Evolutionary conservation across 2,888 invertebrate genomes (phyloP).

Genomic region (Panopea generosa): DNA sequence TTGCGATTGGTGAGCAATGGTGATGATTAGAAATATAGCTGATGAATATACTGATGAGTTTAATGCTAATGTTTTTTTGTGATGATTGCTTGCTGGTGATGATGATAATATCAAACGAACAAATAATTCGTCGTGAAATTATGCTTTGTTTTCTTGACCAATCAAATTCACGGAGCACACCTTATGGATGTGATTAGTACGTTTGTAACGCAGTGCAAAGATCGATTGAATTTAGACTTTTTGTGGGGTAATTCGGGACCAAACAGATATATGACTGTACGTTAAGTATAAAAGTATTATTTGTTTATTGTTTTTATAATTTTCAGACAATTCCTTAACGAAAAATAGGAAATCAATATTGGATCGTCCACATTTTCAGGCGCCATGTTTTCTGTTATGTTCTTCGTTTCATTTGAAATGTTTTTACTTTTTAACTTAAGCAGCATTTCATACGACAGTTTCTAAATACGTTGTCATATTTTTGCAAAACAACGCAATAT

Average conservation of each 20-base stretch:
- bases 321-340: not conserved
- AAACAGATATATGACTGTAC: slow-evolving; percentile 59
- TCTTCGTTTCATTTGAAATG: not conserved
- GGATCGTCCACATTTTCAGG: too few relatives aligned
- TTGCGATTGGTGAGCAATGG: too few relatives aligned
- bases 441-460: not conserved
- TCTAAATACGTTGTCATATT: too few relatives aligned
- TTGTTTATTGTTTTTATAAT: not conserved
- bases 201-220: slow-evolving; percentile 77
- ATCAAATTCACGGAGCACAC: slow-evolving; percentile 46
- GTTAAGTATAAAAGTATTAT: not conserved
- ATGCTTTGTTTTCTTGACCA: slow-evolving; percentile 16
- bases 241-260: slow-evolving; percentile 70
- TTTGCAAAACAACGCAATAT: too few relatives aligned
- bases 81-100: too few relatives aligned
- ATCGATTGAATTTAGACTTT: slow-evolving; percentile 77
- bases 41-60: too few relatives aligned
- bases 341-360: not conserved
- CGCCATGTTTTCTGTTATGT: slow-evolving; percentile 11
- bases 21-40: too few relatives aligned
- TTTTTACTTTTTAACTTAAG: not conserved
- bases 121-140: slow-evolving; percentile 25
- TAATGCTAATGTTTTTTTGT: too few relatives aligned
- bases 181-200: slow-evolving; percentile 78
- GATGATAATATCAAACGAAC: not conserved